Evolutionary conservation across 2,888 invertebrate species (phyloP), one percentile per base, ranked within the genome.

Genomic region (Ophion ellenae): DNA sequence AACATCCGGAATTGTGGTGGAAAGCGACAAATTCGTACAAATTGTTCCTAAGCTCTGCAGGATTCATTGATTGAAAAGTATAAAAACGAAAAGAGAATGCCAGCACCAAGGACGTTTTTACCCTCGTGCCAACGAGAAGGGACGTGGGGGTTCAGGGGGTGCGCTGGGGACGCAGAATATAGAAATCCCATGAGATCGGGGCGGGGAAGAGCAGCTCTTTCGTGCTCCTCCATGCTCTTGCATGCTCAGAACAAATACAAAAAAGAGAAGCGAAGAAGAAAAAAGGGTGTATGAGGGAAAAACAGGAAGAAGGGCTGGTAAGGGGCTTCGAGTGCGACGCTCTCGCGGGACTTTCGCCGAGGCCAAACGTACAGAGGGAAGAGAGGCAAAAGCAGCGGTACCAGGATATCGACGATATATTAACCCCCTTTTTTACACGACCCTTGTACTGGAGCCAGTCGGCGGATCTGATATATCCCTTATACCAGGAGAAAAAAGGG

Each of bases 341-440:
- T 83, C 86, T 81, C 81, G 69, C 64, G 83, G 83, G 86, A 86
- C 83, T 83, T 86, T 86, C 80, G 80, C 83, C 77, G 69, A 85
- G 64, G 71, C 47, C 47, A 47, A 47, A 47, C 47, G 40, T 74
- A 20, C 53, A 80, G 14, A 81, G 59, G 47, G 36, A 67, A 69
- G 24, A 75, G 70, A 71, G 59, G 74, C 70, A 61, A 61, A 36
- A 78, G 40, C 74, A 69, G 24, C 45, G 69, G 20, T 69, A 53
- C 75, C 77, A 69, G 81, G 80, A 86, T 86, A 86, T 86, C 81
- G 86, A 61, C 86, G 83, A 86, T 86, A 83, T 86, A 86, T 86
- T 83, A 86, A 83, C 78, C 83, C 74, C 59, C n/a, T 64, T 84
- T 83, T 79, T 84, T 75, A 61, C 75, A 66, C 71, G 59, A 66